Evolutionary conservation across 2,888 invertebrate genomes (phyloP).

Genomic region (Vannuccia rotundouncinata): DNA sequence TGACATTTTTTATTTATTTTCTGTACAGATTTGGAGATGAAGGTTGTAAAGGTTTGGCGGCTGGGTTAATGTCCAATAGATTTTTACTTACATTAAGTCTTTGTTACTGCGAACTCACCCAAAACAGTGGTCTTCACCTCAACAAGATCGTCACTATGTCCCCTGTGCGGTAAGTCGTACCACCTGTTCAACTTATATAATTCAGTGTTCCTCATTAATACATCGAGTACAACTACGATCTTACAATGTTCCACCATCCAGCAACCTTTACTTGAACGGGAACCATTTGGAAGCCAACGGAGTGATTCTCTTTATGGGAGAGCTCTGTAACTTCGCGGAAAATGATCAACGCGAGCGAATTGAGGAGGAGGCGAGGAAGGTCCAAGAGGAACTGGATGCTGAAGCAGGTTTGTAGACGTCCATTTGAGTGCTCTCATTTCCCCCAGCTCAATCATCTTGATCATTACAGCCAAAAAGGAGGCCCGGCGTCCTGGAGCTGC

Average conservation of each 20-base stretch:
- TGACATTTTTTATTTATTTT: not conserved
- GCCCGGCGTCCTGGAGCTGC: not conserved
- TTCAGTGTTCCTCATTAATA: not conserved
- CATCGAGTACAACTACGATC: no score
- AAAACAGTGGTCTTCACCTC: constrained; percentile 47
- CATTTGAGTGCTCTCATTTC: not conserved
- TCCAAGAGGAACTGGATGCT: constrained; percentile 46
- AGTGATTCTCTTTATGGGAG: constrained; percentile 28
- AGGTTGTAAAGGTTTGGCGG: constrained; percentile 49
- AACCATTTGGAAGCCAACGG: constrained; percentile 54
- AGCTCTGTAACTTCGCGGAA: constrained; percentile 13
- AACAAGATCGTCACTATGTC: constrained; percentile 49
- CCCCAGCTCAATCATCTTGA: not conserved
- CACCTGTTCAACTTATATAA: not conserved
- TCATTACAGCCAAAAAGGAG: not conserved
- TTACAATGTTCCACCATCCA: constrained; percentile 42
- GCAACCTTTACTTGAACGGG: constrained; percentile 54
- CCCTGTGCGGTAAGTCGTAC: constrained; percentile 49
- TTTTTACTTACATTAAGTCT: constrained; percentile 50
- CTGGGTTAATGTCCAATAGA: constrained; percentile 47
- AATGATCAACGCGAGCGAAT: constrained; percentile 42
- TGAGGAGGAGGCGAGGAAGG: constrained; percentile 47
- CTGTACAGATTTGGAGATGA: constrained; percentile 52
- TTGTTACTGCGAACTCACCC: constrained; percentile 51
- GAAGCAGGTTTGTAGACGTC: not conserved